A percentile compares a stretch with the other conserved stretches of the same genome.
Evolutionary conservation across 2,113 vertebrate species (phyloP).

Genomic region (Hystrix brachyura): DNA sequence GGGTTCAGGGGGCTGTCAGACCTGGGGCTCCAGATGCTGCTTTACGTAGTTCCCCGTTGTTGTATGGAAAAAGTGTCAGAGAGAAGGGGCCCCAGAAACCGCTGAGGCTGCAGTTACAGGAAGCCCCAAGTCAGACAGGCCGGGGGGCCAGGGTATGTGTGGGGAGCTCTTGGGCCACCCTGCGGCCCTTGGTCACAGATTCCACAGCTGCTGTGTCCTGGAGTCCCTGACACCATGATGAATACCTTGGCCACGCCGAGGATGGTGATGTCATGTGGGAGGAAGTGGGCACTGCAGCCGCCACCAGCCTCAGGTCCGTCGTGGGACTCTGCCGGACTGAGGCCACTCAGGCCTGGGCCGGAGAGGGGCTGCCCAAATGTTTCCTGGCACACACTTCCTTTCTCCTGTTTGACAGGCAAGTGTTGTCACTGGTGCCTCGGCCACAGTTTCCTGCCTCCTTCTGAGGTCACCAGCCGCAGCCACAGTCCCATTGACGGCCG

Average conservation of each 20-base stretch:
- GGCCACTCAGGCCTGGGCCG: neutral
- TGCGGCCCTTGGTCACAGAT: constrained; percentile 46
- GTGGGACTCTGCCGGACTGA: neutral
- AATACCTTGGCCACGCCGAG: neutral
- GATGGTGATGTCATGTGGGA: neutral
- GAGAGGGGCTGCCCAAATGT: neutral
- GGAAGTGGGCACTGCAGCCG: neutral
- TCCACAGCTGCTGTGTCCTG: neutral
- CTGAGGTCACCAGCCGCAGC: constrained; percentile 68
- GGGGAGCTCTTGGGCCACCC: neutral
- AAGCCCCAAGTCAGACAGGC: constrained; percentile 60
- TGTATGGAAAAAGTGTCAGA: constrained; percentile 72
- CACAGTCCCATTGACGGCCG: neutral
- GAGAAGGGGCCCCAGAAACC: constrained; percentile 52
- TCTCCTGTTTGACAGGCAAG: constrained; percentile 63
- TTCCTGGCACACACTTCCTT: constrained; percentile 67
- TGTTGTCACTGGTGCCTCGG: constrained; percentile 27
- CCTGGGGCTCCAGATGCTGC: neutral
- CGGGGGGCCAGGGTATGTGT: neutral
- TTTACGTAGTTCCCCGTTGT: constrained; percentile 23
- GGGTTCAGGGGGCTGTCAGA: neutral
- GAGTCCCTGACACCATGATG: neutral
- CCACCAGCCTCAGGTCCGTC: rapidly evolving
- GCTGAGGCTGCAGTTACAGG: constrained; percentile 47
- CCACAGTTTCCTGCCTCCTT: constrained; percentile 79